A percentile compares a stretch with the other conserved stretches of the same genome.
Evolutionary conservation across 2,113 vertebrate genomes (phyloP).

Genomic region (Notechis scutatus): DNA sequence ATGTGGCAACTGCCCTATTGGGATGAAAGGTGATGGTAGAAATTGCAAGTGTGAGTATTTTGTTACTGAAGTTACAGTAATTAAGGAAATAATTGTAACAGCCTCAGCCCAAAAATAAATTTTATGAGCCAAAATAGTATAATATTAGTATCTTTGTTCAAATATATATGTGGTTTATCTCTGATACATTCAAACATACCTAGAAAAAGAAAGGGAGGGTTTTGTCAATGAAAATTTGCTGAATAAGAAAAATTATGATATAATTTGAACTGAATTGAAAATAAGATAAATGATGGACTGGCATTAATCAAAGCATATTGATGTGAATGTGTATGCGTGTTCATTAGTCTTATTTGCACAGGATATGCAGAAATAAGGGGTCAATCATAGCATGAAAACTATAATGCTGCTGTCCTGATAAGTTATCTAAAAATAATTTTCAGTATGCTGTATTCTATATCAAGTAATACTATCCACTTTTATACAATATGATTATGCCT

Average conservation of each 20-base stretch:
- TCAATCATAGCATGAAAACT: not conserved
- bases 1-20: conserved; percentile 69
- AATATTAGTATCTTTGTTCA: not conserved
- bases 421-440: not conserved
- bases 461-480: not conserved
- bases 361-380: not conserved
- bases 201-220: not conserved
- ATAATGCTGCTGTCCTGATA: not conserved
- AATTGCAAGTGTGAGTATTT: conserved; percentile 66
- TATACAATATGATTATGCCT: not conserved
- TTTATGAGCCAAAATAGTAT: not conserved
- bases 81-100: not conserved
- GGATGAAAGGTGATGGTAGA: conserved; percentile 70
- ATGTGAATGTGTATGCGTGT: not conserved
- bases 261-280: not conserved
- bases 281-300: not conserved
- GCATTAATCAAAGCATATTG: not conserved
- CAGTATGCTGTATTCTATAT: not conserved
- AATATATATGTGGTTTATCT: not conserved
- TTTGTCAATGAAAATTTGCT: not conserved
- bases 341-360: not conserved
- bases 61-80: conserved; percentile 17
- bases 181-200: not conserved
- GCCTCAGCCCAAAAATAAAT: not conserved
- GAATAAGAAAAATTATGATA: not conserved